Evolutionary conservation across 2,888 invertebrate species (phyloP).

Genomic region (Pseudococcus longispinus): DNA sequence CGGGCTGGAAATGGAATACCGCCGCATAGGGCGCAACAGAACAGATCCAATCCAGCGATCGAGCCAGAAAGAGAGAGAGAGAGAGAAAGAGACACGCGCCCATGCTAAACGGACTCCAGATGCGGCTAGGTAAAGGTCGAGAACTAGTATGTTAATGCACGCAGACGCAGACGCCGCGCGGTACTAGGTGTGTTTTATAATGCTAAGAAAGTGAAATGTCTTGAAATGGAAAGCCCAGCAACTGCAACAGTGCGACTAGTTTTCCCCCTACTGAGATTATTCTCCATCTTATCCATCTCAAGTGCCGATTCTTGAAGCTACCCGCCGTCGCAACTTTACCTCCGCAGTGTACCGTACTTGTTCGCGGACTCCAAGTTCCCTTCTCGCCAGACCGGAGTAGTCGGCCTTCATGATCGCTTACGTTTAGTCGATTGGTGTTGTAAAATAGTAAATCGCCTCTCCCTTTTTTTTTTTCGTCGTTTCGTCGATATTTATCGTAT

Average conservation of each 20-base stretch:
- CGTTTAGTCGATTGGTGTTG: slow-evolving; percentile 51
- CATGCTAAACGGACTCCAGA: slow-evolving; percentile 24
- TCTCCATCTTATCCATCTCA: slow-evolving; percentile 42
- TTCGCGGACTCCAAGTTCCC: slow-evolving; percentile 36
- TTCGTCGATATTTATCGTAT: slow-evolving; percentile 15
- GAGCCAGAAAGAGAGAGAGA: neutral
- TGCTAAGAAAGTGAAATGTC: slow-evolving; percentile 46
- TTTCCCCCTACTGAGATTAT: slow-evolving; percentile 40
- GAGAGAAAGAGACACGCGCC: slow-evolving; percentile 45
- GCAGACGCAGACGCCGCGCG: neutral
- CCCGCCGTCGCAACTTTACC: slow-evolving; percentile 33
- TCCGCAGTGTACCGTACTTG: slow-evolving; percentile 25
- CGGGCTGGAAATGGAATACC: neutral
- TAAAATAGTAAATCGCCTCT: slow-evolving; percentile 51
- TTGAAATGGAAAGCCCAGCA: slow-evolving; percentile 39
- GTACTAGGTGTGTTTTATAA: slow-evolving; percentile 36
- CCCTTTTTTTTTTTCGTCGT: slow-evolving; percentile 21
- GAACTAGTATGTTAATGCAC: slow-evolving; percentile 48
- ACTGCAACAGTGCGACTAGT: slow-evolving; percentile 34
- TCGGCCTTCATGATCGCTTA: slow-evolving; percentile 54
- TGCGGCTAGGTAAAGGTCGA: slow-evolving; percentile 47
- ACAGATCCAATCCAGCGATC: neutral
- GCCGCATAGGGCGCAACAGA: neutral
- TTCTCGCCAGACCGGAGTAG: slow-evolving; percentile 47
- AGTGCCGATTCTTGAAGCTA: slow-evolving; percentile 28